Base-by-base conservation (phyloP, 2,888 invertebrate species). In the Escarpia spicata region DNA sequence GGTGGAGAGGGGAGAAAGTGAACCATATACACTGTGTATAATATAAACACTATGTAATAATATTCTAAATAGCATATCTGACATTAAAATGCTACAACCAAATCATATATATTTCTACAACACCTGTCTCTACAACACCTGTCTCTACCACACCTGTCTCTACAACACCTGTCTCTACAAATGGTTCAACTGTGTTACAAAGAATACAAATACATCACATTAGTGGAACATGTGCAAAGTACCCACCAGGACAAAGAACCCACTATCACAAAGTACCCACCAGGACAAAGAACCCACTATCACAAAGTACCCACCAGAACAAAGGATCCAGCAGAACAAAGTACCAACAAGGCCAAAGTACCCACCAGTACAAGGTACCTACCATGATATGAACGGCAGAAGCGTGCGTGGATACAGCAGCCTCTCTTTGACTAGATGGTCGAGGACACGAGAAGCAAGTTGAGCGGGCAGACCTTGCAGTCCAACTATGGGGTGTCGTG, bases 371-470 rank as follows among this genome's bases (percentile, higher is more conserved):
- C 75, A 75, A 15, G 19, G 75, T 75, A 75, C 94, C 93, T 93
- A 96, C 96, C 96, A 95, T n/a, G 96, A 95, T 90, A 96, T 94
- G 94, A 96, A 96, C 10, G 95, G 94, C 89, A 95, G 95, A 37
- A 96, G 94, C n/a, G 95, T 95, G 91, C 95, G 95, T 0, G 95
- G 95, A 92, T 95, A 95, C 45, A 96, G 95, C 91, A 95, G 94
- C 93, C 95, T 95, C 91, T 96, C 95, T 91, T 95, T 95, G 92
- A 95, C 93, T 26, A 96, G 95, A 92, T 95, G 94, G 0, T 94
- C 93, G 2, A 96, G 92, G 9, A 96, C 94, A 90, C 95, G 94
- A 93, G 95, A 95, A 0, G 96, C 95, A 92, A 96, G 94, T 3
- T 95, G 95, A 92, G 95, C 95, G 1, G 96, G 95, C 37, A 96